Evolutionary conservation across 2,113 vertebrate species (phyloP).

Genomic region (Vidua macroura): DNA sequence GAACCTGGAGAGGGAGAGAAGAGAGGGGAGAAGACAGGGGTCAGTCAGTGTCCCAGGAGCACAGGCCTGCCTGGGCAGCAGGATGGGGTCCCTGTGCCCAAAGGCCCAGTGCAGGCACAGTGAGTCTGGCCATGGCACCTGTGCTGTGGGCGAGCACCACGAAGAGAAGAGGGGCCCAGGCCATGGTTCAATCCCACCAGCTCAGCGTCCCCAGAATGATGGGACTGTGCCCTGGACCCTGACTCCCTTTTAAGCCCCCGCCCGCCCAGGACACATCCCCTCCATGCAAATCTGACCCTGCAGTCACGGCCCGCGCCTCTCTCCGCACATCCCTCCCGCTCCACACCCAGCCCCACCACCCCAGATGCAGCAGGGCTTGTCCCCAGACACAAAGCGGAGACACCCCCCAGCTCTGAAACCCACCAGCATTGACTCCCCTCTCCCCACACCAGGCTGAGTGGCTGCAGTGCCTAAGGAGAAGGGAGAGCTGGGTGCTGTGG

Average conservation of each 20-base stretch:
- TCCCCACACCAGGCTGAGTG: not conserved
- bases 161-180: not conserved
- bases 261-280: not conserved
- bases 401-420: not conserved
- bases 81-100: fast-evolving
- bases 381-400: not conserved
- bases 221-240: not conserved
- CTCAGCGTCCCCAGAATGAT: not conserved
- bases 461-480: not conserved
- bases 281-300: not conserved
- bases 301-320: not conserved
- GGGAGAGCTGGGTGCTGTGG: not conserved
- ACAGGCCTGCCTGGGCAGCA: not conserved
- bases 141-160: not conserved
- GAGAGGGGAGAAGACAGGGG: not conserved
- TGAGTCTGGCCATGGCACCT: not conserved
- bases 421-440: fast-evolving
- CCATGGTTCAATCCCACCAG: not conserved
- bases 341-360: not conserved
- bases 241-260: not conserved
- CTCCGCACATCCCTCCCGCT: not conserved
- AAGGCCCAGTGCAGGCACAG: fast-evolving
- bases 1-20: not conserved
- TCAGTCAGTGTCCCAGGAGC: not conserved
- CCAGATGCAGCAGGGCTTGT: not conserved